These are phyloP conservation scores for Dolichoris vasculosae DNA, from an alignment of 1,140 invertebrate species.

Conservation along the genomic window DNA sequence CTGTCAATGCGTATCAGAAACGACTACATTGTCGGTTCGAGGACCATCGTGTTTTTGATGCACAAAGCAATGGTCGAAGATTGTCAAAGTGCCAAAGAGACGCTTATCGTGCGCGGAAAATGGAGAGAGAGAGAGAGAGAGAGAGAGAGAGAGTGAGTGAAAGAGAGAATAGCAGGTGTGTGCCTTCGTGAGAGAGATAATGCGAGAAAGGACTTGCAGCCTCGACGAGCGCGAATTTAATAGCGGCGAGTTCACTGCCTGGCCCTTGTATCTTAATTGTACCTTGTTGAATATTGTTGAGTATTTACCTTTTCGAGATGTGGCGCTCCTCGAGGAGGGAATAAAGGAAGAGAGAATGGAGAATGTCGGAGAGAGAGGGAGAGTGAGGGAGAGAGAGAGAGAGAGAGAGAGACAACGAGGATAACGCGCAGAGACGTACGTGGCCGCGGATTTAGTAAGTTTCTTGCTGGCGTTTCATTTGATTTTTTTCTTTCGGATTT, in stretches of 20 bases:
- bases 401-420: not conserved
- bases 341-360: not conserved
- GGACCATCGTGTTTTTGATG: not conserved
- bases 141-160: not conserved
- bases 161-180: slow-evolving; percentile 1
- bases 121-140: not conserved
- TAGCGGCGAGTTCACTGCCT: slow-evolving; percentile 44
- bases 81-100: slow-evolving; percentile 45
- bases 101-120: not conserved
- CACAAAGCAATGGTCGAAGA: not conserved
- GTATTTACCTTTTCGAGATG: not conserved
- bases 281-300: slow-evolving; percentile 21
- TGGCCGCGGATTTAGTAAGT: not conserved
- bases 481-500: not conserved
- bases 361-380: not conserved
- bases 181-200: slow-evolving; percentile 1
- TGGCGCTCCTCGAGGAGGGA: not conserved
- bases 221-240: not conserved
- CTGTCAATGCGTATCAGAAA: not conserved
- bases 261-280: slow-evolving; percentile 35
- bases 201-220: not conserved
- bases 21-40: not conserved
- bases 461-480: slow-evolving; percentile 4
- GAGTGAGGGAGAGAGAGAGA: not conserved
- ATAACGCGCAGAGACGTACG: not conserved